Percentiles rank a stretch among this genome's conserved stretches.
phyloP scores from a whole-genome alignment of 2,797 vertebrate species.

The Melanotaenia trifasciata region DNA sequence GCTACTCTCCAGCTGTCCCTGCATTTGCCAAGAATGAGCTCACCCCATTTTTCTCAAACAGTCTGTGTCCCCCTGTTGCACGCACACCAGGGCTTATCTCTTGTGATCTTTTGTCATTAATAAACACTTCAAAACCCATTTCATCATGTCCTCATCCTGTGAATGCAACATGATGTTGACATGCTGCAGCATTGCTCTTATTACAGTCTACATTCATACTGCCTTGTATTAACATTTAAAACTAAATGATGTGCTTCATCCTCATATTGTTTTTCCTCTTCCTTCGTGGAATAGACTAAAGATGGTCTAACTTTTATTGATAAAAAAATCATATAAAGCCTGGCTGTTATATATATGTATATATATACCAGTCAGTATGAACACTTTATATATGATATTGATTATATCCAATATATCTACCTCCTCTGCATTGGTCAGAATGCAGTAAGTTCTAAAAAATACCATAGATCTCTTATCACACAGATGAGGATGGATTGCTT shows the following conservation, averaged over 20 bases:
- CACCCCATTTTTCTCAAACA: conserved; percentile 19
- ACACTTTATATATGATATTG: conserved; percentile 52
- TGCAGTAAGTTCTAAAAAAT: conserved; percentile 62
- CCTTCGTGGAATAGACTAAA: conserved; percentile 36
- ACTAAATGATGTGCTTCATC: conserved; percentile 20
- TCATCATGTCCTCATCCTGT: conserved; percentile 10
- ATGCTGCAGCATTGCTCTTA: conserved; percentile 10
- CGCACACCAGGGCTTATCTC: conserved; percentile 19
- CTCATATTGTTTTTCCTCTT: conserved; percentile 31
- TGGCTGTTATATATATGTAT: no score
- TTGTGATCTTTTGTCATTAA: conserved; percentile 40
- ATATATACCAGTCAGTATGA: no score
- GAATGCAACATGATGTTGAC: conserved; percentile 14
- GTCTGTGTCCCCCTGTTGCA: conserved; percentile 12
- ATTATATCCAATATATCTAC: conserved; percentile 66
- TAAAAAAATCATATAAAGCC: neutral
- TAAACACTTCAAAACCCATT: conserved; percentile 33
- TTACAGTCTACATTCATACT: conserved; percentile 20
- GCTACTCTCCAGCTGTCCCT: conserved; percentile 60
- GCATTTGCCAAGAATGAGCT: conserved; percentile 47
- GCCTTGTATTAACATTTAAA: neutral
- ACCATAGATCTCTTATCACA: conserved; percentile 55
- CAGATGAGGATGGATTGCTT: conserved; percentile 77
- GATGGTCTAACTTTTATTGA: conserved; percentile 33
- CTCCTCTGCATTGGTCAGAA: conserved; percentile 60